A percentile compares a stretch with the other conserved stretches of the same genome.
Evolutionary conservation across 2,113 vertebrate genomes (phyloP).

Genomic region (Corythoichthys intestinalis): DNA sequence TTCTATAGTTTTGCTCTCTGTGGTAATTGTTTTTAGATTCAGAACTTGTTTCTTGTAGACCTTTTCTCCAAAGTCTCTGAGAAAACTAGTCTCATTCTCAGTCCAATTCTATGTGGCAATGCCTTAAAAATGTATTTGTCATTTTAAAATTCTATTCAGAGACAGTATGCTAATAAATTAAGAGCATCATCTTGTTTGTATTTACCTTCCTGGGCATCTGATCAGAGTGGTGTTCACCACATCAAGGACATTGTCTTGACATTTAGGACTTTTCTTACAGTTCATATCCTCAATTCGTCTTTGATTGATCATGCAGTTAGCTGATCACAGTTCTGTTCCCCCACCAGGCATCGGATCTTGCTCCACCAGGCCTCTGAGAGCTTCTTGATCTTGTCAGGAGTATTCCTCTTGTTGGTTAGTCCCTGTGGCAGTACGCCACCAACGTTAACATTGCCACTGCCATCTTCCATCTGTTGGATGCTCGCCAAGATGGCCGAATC

Average conservation of each 20-base stretch:
- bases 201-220: constrained; percentile 1
- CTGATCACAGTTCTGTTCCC: constrained; percentile 49
- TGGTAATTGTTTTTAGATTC: too few species aligned
- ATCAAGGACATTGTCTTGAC: neutral
- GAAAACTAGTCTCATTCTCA: neutral
- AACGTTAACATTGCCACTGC: constrained; percentile 7
- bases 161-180: neutral
- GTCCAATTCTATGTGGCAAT: too few species aligned
- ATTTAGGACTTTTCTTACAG: neutral
- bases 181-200: neutral
- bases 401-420: constrained; percentile 59
- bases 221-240: neutral
- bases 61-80: neutral
- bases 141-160: neutral
- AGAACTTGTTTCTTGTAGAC: neutral
- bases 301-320: neutral
- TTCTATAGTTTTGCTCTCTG: too few species aligned
- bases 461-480: constrained; percentile 70
- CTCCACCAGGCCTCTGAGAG: constrained; percentile 75
- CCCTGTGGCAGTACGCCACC: constrained; percentile 66
- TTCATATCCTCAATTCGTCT: neutral
- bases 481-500: constrained; percentile 84
- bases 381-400: constrained; percentile 68
- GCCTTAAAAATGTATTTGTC: too few species aligned
- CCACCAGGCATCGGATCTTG: constrained; percentile 71